These are phyloP conservation scores for Hypena proboscidalis DNA, from an alignment of 2,888 invertebrate genomes.

Conservation along the genomic window DNA sequence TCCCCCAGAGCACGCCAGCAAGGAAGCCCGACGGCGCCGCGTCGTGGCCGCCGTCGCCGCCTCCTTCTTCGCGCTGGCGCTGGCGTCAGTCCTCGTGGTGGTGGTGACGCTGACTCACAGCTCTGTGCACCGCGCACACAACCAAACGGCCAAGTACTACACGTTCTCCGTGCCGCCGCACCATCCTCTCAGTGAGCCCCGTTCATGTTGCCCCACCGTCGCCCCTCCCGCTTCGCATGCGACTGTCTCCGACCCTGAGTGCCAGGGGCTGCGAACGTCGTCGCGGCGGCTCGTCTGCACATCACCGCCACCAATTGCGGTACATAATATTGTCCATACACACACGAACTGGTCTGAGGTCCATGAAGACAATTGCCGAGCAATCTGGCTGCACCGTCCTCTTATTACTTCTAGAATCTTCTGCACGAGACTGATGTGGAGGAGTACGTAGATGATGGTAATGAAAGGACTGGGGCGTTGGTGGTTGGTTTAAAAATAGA, in stretches of 20 bases:
- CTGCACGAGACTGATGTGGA: constrained; percentile 8
- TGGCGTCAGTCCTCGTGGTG: constrained; percentile 90
- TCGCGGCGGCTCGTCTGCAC: constrained; percentile 64
- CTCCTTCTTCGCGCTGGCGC: constrained; percentile 89
- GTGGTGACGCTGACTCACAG: constrained; percentile 91
- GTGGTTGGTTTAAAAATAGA: constrained; percentile 40
- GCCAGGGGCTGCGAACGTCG: constrained; percentile 84
- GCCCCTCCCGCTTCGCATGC: constrained; percentile 85
- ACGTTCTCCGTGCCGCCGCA: constrained; percentile 87
- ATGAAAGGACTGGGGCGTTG: constrained; percentile 32
- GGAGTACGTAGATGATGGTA: constrained; percentile 26
- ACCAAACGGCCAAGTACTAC: constrained; percentile 88
- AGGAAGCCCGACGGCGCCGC: constrained; percentile 88
- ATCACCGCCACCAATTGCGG: constrained; percentile 70
- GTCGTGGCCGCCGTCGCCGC: constrained; percentile 90
- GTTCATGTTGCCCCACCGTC: constrained; percentile 86
- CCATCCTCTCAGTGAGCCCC: constrained; percentile 86
- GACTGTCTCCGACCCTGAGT: constrained; percentile 84
- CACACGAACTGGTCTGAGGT: constrained; percentile 53
- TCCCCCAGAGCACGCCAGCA: constrained; percentile 84
- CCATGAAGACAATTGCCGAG: constrained; percentile 51
- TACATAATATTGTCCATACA: constrained; percentile 68
- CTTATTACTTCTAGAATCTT: constrained; percentile 13
- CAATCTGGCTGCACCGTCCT: constrained; percentile 43
- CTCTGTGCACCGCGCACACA: constrained; percentile 87